phyloP scores from a whole-genome alignment of 2,113 vertebrate genomes.

The Galbula dea region DNA sequence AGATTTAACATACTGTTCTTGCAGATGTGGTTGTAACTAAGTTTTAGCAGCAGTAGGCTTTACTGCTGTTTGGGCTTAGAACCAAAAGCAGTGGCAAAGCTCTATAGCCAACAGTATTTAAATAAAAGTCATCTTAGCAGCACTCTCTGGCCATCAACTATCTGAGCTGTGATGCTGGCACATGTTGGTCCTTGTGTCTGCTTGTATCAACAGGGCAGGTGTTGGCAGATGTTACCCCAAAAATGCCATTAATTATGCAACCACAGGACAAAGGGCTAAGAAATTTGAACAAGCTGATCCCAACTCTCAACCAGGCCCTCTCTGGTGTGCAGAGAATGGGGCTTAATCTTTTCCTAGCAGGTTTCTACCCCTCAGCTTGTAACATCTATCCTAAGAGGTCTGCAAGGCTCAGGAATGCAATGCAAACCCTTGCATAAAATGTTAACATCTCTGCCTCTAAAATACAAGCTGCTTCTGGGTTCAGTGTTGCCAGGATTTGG shows the following conservation, averaged over 20 bases:
- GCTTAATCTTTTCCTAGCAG: background rate
- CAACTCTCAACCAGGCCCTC: background rate
- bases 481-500: accelerated
- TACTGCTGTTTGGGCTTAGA: background rate
- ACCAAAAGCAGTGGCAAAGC: background rate
- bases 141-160: background rate
- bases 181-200: background rate
- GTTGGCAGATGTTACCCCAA: constrained; percentile 1
- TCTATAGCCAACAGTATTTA: background rate
- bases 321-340: background rate
- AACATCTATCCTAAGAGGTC: background rate
- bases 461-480: background rate
- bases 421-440: background rate
- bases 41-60: constrained; percentile 22
- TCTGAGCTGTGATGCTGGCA: background rate
- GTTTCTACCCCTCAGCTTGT: background rate
- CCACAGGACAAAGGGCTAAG: background rate
- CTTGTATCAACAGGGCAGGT: background rate
- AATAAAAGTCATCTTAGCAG: background rate
- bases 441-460: background rate
- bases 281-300: background rate
- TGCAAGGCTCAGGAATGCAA: background rate
- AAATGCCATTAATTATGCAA: background rate
- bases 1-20: constrained; percentile 17
- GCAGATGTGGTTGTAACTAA: background rate